Percentiles rank a stretch among this genome's conserved stretches.
These are phyloP conservation scores for Dryadula phaetusa DNA, from an alignment of 2,888 invertebrate genomes.

Conservation along the genomic window DNA sequence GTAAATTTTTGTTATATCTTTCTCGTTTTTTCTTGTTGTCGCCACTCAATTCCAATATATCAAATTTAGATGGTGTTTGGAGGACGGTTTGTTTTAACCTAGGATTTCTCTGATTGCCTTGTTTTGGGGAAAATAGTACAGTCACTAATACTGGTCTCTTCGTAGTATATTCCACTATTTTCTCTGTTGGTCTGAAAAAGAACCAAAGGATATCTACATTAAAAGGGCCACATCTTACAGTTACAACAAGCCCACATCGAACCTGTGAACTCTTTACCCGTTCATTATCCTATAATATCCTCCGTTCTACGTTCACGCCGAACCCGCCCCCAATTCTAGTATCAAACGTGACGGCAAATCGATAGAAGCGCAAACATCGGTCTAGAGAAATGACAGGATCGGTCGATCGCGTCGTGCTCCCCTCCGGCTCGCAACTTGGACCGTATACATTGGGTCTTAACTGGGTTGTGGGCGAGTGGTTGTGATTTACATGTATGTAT, in stretches of 20 bases:
- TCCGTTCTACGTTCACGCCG: constrained; percentile 31
- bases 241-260: constrained; percentile 1
- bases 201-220: too few relatives aligned
- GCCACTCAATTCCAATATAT: too few relatives aligned
- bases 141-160: too few relatives aligned
- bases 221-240: not conserved
- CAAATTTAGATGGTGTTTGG: too few relatives aligned
- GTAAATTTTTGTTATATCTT: too few relatives aligned
- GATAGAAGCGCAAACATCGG: constrained; percentile 52
- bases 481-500: not conserved
- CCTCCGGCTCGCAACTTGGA: constrained; percentile 37
- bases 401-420: constrained; percentile 45
- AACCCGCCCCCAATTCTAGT: constrained; percentile 46
- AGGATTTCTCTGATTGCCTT: too few relatives aligned
- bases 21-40: too few relatives aligned
- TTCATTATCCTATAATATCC: constrained; percentile 14
- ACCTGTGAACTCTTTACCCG: constrained; percentile 18
- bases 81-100: too few relatives aligned
- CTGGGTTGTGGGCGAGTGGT: not conserved
- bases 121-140: too few relatives aligned
- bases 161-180: too few relatives aligned
- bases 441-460: constrained; percentile 32
- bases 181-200: too few relatives aligned
- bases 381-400: constrained; percentile 50
- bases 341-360: constrained; percentile 53